These are phyloP conservation scores for Cetoscarus ocellatus DNA, from an alignment of 2,797 vertebrate genomes.

Conservation along the genomic window DNA sequence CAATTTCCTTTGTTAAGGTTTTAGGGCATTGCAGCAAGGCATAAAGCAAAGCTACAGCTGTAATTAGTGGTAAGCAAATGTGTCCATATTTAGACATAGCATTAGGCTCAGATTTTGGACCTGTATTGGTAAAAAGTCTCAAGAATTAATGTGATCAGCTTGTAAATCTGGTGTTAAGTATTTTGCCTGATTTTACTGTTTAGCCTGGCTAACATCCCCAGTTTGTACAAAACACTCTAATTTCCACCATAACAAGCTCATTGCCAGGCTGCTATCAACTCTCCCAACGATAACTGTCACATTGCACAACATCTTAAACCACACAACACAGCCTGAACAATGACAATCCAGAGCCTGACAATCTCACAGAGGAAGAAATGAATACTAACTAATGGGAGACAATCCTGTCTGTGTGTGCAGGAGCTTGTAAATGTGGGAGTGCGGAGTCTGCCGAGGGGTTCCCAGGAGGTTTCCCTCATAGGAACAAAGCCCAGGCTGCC, in stretches of 20 bases:
- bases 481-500: conserved; percentile 62
- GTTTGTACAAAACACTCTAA: conserved; percentile 5
- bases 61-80: too few relatives aligned
- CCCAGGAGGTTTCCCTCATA: conserved; percentile 68
- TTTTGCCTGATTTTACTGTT: too few relatives aligned
- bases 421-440: conserved; percentile 40
- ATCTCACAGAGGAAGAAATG: conserved; percentile 64
- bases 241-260: conserved; percentile 31
- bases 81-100: too few relatives aligned
- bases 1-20: too few relatives aligned
- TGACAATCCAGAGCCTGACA: conserved; percentile 51
- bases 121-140: too few relatives aligned
- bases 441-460: conserved; percentile 44
- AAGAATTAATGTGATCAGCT: too few relatives aligned
- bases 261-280: conserved; percentile 31
- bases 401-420: conserved; percentile 70
- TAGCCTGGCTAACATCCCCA: too few relatives aligned
- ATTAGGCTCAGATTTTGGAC: too few relatives aligned
- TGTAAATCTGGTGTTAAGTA: too few relatives aligned
- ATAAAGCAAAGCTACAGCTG: too few relatives aligned
- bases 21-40: too few relatives aligned
- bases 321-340: conserved; percentile 64
- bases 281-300: conserved; percentile 63
- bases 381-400: conserved; percentile 75
- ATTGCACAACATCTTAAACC: conserved; percentile 55